Evolutionary conservation across 1,140 invertebrate species (phyloP).

Genomic region (Atta colombica): DNA sequence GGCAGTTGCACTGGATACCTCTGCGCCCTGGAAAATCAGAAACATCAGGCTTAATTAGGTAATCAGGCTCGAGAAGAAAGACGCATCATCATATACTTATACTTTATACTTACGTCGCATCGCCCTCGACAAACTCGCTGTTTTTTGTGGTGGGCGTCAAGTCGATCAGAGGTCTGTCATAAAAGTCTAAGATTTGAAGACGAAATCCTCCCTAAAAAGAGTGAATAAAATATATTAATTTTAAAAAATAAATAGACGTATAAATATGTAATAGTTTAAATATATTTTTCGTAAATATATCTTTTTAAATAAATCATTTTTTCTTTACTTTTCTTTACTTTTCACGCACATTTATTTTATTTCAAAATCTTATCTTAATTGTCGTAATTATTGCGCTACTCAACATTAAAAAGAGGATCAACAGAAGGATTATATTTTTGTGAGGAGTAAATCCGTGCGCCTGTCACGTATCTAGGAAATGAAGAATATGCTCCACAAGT

Average conservation of each 20-base stretch:
- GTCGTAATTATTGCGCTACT: neutral
- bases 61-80: neutral
- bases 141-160: constrained; percentile 93
- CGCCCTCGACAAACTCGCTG: constrained; percentile 92
- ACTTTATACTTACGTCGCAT: constrained; percentile 89
- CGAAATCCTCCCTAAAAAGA: constrained; percentile 93
- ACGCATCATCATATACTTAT: constrained; percentile 68
- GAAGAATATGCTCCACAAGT: neutral
- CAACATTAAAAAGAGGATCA: neutral
- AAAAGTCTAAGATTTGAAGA: constrained; percentile 93
- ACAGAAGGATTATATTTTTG: neutral
- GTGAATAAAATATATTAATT: too few species aligned
- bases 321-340: too few species aligned
- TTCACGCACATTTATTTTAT: neutral
- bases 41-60: neutral
- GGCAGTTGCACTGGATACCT: constrained; percentile 93
- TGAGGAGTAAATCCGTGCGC: neutral
- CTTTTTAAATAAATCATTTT: too few species aligned
- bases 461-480: neutral
- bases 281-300: too few species aligned
- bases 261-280: too few species aligned
- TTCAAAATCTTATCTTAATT: neutral
- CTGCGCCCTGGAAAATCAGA: constrained; percentile 90
- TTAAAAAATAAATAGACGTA: too few species aligned
- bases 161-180: constrained; percentile 93